phyloP scores from a whole-genome alignment of 2,797 vertebrate species.

The Chromobotia macracanthus region DNA sequence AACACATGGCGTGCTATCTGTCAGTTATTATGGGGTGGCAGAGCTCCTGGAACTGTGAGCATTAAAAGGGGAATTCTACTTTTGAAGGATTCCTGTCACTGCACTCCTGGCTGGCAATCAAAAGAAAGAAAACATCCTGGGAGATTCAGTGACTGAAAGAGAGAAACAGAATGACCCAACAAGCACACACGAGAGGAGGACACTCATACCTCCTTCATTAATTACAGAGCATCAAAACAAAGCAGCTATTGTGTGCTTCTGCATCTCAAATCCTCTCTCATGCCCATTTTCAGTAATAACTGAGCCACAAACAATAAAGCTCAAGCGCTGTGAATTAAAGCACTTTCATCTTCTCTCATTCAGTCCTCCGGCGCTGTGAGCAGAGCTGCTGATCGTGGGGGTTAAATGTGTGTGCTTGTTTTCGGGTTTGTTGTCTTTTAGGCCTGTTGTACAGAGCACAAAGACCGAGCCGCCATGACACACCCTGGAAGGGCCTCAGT shows the following conservation, averaged over 20 bases:
- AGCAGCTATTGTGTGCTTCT: conserved; percentile 52
- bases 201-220: conserved; percentile 60
- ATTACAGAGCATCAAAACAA: conserved; percentile 65
- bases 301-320: conserved; percentile 57
- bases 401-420: conserved; percentile 64
- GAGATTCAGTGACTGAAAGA: conserved; percentile 46
- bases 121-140: conserved; percentile 45
- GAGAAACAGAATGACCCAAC: conserved; percentile 30
- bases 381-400: conserved; percentile 64
- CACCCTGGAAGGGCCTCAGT: conserved; percentile 56
- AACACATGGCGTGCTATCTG: conserved; percentile 53
- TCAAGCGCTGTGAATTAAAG: conserved; percentile 48
- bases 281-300: conserved; percentile 54
- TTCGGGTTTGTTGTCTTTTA: conserved; percentile 30
- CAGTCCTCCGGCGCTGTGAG: conserved; percentile 61
- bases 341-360: conserved; percentile 62
- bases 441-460: conserved; percentile 69
- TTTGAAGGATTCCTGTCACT: conserved; percentile 42
- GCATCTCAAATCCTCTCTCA: conserved; percentile 58
- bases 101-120: conserved; percentile 52
- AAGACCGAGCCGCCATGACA: conserved; percentile 64
- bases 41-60: conserved; percentile 40
- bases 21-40: conserved; percentile 46
- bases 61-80: conserved; percentile 49
- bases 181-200: conserved; percentile 26